A percentile compares a stretch with the other conserved stretches of the same genome.
Conservation (phyloP, 64 coral and sea anemone genomes). For the Exaiptasia diaphana region DNA sequence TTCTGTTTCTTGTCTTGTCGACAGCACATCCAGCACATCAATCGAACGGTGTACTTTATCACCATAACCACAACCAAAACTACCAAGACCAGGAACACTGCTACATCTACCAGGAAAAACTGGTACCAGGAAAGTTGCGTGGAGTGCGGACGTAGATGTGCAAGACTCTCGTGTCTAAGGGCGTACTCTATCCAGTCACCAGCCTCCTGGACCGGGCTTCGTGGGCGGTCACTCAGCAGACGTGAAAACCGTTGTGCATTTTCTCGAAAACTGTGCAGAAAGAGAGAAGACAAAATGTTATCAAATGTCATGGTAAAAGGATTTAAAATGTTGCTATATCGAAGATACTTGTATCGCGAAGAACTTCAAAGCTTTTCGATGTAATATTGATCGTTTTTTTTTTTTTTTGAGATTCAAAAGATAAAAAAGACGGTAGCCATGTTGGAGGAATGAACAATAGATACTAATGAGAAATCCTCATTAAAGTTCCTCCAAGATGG, state of each 20-base stretch:
- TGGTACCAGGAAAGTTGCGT: not conserved
- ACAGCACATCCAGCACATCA: not conserved
- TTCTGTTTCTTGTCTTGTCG: not conserved
- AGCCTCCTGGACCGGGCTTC: not conserved
- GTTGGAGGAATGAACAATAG: too few relatives aligned
- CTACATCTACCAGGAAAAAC: conserved; percentile 13
- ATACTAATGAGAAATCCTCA: too few relatives aligned
- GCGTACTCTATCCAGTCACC: conserved; percentile 16
- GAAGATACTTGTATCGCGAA: too few relatives aligned
- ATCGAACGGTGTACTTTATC: not conserved
- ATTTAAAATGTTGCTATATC: too few relatives aligned
- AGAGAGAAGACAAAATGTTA: too few relatives aligned
- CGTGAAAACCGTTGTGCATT: conserved; percentile 16
- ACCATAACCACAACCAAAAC: not conserved
- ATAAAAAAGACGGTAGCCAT: too few relatives aligned
- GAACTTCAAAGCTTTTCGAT: too few relatives aligned
- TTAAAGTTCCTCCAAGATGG: too few relatives aligned
- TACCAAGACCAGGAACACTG: not conserved
- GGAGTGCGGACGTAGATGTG: conserved; percentile 16
- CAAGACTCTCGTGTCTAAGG: not conserved
- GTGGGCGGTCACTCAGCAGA: conserved; percentile 15
- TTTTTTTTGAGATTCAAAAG: too few relatives aligned
- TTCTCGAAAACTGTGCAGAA: conserved; percentile 18
- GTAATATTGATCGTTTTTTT: too few relatives aligned
- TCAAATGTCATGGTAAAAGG: too few relatives aligned